A percentile compares a stretch with the other conserved stretches of the same genome.
Evolutionary conservation across 1,140 invertebrate genomes (phyloP).

Genomic region (Zophobas morio): DNA sequence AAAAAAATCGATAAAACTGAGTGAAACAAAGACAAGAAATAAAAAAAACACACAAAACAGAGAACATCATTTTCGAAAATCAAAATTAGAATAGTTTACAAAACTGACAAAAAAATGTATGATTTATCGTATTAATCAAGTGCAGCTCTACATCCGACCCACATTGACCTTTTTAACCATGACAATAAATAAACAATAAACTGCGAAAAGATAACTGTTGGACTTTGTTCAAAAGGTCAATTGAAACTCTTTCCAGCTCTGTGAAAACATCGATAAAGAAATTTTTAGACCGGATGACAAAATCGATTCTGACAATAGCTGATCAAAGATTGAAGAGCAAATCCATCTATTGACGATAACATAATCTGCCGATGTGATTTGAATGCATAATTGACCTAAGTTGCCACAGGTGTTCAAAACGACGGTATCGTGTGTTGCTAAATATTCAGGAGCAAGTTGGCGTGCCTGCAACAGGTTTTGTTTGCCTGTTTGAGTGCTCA

Average conservation of each 20-base stretch:
- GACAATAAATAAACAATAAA: conserved; percentile 27
- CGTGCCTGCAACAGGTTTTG: conserved; percentile 50
- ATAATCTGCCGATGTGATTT: conserved; percentile 31
- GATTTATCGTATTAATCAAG: no score
- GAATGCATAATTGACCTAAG: conserved; percentile 44
- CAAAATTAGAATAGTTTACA: no score
- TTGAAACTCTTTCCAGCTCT: conserved; percentile 3
- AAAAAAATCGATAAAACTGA: no score
- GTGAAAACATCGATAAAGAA: conserved; percentile 8
- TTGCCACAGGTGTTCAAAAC: conserved; percentile 45
- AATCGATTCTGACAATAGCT: not conserved
- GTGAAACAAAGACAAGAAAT: no score
- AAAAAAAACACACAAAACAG: no score
- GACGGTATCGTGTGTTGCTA: conserved; percentile 44
- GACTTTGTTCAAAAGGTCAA: conserved; percentile 17
- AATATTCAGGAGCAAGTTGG: conserved; percentile 47
- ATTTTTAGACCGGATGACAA: not conserved
- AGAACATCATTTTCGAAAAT: no score
- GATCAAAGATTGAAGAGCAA: not conserved
- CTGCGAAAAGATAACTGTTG: conserved; percentile 26
- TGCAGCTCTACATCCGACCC: not conserved
- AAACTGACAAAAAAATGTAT: no score
- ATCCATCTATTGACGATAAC: not conserved
- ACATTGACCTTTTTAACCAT: conserved; percentile 18
- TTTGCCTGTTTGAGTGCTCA: conserved; percentile 46